phyloP scores from a whole-genome alignment of 1,140 invertebrate species.

The Aphelinus certus region DNA sequence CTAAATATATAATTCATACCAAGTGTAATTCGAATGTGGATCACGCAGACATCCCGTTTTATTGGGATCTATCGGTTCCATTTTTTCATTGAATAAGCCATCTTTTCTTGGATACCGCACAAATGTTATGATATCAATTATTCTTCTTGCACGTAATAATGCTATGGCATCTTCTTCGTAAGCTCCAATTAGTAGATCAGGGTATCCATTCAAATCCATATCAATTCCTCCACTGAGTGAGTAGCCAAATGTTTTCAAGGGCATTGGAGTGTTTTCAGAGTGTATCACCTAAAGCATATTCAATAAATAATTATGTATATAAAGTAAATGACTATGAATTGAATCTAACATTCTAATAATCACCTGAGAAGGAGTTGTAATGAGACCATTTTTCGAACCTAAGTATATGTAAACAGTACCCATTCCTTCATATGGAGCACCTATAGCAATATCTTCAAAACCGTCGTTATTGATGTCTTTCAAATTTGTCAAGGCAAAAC shows the following conservation, averaged over 20 bases:
- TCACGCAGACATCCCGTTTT: conserved; percentile 76
- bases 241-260: conserved; percentile 85
- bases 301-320: conserved; percentile 3
- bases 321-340: neutral
- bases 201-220: conserved; percentile 91
- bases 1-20: conserved; percentile 63
- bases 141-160: conserved; percentile 81
- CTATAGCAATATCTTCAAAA: conserved; percentile 89
- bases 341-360: conserved; percentile 1
- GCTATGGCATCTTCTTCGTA: conserved; percentile 82
- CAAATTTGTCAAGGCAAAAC: conserved; percentile 83
- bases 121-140: conserved; percentile 80
- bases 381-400: conserved; percentile 79
- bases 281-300: conserved; percentile 65
- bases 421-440: conserved; percentile 88
- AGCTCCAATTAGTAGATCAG: conserved; percentile 89
- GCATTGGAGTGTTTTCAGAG: conserved; percentile 64
- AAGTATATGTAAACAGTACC: conserved; percentile 89
- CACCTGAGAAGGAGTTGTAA: conserved; percentile 79
- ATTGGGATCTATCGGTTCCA: conserved; percentile 84
- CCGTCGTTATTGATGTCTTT: conserved; percentile 93
- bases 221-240: conserved; percentile 89
- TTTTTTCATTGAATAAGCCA: conserved; percentile 64
- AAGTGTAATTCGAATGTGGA: conserved; percentile 75
- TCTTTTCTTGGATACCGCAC: conserved; percentile 58